Conservation (phyloP, 2,888 invertebrate species). For the Drosophila mettleri region DNA sequence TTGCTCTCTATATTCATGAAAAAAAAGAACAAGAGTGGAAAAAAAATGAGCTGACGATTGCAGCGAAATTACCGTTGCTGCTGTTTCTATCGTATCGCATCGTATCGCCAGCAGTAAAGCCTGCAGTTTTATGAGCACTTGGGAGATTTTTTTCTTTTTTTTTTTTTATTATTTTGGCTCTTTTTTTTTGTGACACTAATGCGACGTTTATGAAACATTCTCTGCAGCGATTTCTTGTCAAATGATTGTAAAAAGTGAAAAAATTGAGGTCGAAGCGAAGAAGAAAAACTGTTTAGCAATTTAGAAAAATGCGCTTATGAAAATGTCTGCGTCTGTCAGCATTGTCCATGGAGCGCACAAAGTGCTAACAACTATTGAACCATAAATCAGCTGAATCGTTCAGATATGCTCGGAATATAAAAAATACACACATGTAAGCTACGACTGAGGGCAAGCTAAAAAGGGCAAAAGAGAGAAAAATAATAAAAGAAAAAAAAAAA, state of each 20-base stretch:
- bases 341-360: constrained; percentile 25
- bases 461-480: background rate
- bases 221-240: constrained; percentile 42
- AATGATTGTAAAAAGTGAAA: constrained; percentile 30
- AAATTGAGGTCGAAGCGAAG: background rate
- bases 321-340: constrained; percentile 62
- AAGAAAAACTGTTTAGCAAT: constrained; percentile 25
- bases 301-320: constrained; percentile 43
- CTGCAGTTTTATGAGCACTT: constrained; percentile 72
- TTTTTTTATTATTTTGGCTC: constrained; percentile 31
- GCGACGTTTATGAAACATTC: constrained; percentile 77
- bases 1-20: constrained; percentile 22
- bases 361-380: constrained; percentile 57
- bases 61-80: constrained; percentile 55
- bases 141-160: constrained; percentile 34
- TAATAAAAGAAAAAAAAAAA: constrained; percentile 12
- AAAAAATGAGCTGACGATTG: constrained; percentile 66
- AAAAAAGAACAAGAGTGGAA: constrained; percentile 15
- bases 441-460: background rate
- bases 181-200: constrained; percentile 69
- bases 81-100: constrained; percentile 35
- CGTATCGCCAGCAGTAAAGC: constrained; percentile 59
- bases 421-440: constrained; percentile 7
- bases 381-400: constrained; percentile 62
- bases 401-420: constrained; percentile 5